Evolutionary conservation across 2,888 invertebrate genomes (phyloP).

Genomic region (Spodoptera littoralis): DNA sequence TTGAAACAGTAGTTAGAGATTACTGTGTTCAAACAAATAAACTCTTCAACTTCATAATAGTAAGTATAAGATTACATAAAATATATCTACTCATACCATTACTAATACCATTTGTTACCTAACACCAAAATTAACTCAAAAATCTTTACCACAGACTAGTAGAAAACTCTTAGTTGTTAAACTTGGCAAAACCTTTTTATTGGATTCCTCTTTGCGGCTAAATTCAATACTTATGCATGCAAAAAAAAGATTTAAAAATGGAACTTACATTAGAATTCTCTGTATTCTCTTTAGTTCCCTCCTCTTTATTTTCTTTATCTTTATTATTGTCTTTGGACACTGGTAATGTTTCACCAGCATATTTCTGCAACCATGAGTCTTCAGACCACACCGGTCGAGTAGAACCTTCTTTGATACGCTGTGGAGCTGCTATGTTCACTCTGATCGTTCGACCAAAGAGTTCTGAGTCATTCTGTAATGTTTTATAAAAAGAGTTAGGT

Average conservation of each 20-base stretch:
- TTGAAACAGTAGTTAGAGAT: no score
- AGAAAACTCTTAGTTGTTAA: no score
- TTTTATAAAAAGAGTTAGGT: constrained; percentile 1
- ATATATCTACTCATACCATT: no score
- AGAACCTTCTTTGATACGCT: constrained; percentile 98
- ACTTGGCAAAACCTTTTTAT: no score
- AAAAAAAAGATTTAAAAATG: background rate
- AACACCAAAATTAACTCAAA: no score
- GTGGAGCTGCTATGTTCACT: constrained; percentile 99
- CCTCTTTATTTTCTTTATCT: constrained; percentile 61
- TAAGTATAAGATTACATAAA: no score
- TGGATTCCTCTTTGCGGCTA: no score
- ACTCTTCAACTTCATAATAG: no score
- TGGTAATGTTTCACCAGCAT: constrained; percentile 96
- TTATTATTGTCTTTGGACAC: constrained; percentile 73
- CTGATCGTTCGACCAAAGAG: constrained; percentile 98
- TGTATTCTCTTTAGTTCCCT: constrained; percentile 69
- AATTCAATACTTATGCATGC: constrained; percentile 3
- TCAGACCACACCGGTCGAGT: constrained; percentile 99
- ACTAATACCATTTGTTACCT: no score
- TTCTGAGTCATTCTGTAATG: constrained; percentile 97
- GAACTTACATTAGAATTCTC: constrained; percentile 63
- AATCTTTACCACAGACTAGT: no score
- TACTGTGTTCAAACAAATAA: no score
- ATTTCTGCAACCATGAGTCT: constrained; percentile 99